Evolutionary conservation across 2,888 invertebrate genomes (phyloP).

Genomic region (Drosophila demipolita): DNA sequence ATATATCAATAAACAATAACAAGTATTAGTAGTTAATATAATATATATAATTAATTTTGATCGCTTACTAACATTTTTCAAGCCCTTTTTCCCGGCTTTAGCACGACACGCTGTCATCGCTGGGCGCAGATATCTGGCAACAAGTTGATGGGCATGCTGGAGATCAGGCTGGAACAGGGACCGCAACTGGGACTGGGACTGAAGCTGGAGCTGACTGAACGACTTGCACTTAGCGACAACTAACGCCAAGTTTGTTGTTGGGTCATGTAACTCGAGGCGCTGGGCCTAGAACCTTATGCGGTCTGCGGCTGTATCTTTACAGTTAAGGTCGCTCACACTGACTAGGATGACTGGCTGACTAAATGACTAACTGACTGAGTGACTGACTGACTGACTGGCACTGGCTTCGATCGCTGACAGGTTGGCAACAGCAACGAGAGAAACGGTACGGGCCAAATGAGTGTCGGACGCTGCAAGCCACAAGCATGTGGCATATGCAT

Average conservation of each 20-base stretch:
- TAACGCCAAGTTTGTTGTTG: slow-evolving; percentile 68
- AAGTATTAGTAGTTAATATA: background rate
- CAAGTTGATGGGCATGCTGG: slow-evolving; percentile 62
- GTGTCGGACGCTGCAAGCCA: slow-evolving; percentile 67
- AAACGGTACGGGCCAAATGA: slow-evolving; percentile 35
- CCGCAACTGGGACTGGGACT: slow-evolving; percentile 21
- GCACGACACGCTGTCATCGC: slow-evolving; percentile 37
- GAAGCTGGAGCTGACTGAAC: slow-evolving; percentile 50
- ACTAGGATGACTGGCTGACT: slow-evolving; percentile 7
- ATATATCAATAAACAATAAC: background rate
- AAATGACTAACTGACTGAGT: slow-evolving; percentile 7
- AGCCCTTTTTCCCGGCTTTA: background rate
- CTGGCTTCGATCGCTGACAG: slow-evolving; percentile 72
- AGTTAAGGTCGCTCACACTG: slow-evolving; percentile 79
- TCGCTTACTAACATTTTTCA: background rate
- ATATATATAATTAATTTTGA: background rate
- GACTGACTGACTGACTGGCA: slow-evolving; percentile 38
- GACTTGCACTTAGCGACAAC: slow-evolving; percentile 77
- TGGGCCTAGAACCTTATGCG: slow-evolving; percentile 64
- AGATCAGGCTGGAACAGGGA: slow-evolving; percentile 19
- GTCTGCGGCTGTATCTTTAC: slow-evolving; percentile 69
- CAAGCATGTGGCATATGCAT: slow-evolving; percentile 73
- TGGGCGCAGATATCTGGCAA: slow-evolving; percentile 37
- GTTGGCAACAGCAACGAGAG: slow-evolving; percentile 49
- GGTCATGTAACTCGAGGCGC: slow-evolving; percentile 68